Base-by-base conservation (phyloP, 2,797 vertebrate genomes). In the Cygnus olor region DNA sequence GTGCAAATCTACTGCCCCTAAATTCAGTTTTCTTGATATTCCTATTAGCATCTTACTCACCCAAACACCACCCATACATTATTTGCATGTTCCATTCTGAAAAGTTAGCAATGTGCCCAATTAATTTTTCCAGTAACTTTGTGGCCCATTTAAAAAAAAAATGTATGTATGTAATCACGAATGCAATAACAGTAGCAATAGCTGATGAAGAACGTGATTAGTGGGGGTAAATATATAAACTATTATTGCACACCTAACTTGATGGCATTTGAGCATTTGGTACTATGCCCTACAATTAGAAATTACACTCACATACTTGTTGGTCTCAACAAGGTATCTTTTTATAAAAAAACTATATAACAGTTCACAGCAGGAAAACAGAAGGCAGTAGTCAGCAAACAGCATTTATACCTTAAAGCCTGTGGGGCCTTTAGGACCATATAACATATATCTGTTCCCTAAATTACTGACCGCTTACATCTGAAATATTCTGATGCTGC, bases 341-440 rank as follows among this genome's bases (percentile, higher is more conserved):
- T 92, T 80, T 89, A 56, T 88, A 79, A 74, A 72, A 80, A 80
- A 91, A 58, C 34, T 65, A 38, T 8, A 71, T 54, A 80, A 77
- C 28, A 57, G 60, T 54, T 93, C 53, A 13, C 34, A 82, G 88
- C 42, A 70, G 74, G 57, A 88, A 85, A 87, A 78, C 58, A 90
- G 86, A 70, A 82, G 27, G 34, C 42, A 72, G 40, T 10, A 88
- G 64, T 61, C 47, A 94, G 85, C 73, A 88, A 89, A 72, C 32
- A 68, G 25, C 34, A 69, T 61, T 77, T 34, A 32, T 81, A 72
- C 76, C 86, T 34, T 84, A 36, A 88, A 95, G 66, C 96, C 96
- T 96, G 86, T 57, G 84, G 95, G 74, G 85, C 92, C 95, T 95
- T 94, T 74, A 95, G 96, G 95, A 94, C 94, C 82, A 34, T 47